Percentiles rank a stretch among this genome's conserved stretches.
phyloP scores from a whole-genome alignment of 2,888 invertebrate species.

The Calameuta filiformis region DNA sequence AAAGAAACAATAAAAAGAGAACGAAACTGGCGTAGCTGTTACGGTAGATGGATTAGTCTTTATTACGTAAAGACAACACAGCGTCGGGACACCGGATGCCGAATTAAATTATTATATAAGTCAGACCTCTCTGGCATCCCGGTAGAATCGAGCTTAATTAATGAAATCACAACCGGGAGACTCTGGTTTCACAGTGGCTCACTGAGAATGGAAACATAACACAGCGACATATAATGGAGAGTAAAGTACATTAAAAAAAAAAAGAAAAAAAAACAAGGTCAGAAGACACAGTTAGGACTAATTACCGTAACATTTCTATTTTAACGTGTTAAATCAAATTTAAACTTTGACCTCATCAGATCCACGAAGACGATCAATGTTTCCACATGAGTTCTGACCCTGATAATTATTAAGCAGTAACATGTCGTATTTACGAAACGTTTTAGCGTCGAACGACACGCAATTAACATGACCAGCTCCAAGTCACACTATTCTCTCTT shows the following conservation, averaged over 20 bases:
- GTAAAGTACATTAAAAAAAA: background rate
- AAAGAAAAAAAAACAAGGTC: background rate
- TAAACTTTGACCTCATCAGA: background rate
- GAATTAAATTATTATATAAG: background rate
- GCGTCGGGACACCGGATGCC: background rate
- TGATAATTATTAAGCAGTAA: background rate
- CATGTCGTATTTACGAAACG: background rate
- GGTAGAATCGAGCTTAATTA: constrained; percentile 42
- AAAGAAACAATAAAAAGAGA: background rate
- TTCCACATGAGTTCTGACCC: background rate
- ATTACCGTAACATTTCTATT: background rate
- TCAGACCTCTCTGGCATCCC: background rate
- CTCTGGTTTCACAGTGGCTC: background rate
- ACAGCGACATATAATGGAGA: background rate
- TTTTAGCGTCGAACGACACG: background rate
- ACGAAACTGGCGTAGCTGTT: background rate
- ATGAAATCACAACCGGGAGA: constrained; percentile 41
- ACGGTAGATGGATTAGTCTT: background rate
- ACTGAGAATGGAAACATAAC: too few species aligned
- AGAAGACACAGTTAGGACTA: background rate
- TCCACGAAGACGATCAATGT: background rate
- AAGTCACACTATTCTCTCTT: background rate
- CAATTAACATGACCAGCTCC: background rate
- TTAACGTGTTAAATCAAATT: background rate
- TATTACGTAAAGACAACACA: background rate